A percentile compares a stretch with the other conserved stretches of the same genome.
These are phyloP conservation scores for Iguana delicatissima DNA, from an alignment of 2,797 vertebrate species.

Conservation along the genomic window DNA sequence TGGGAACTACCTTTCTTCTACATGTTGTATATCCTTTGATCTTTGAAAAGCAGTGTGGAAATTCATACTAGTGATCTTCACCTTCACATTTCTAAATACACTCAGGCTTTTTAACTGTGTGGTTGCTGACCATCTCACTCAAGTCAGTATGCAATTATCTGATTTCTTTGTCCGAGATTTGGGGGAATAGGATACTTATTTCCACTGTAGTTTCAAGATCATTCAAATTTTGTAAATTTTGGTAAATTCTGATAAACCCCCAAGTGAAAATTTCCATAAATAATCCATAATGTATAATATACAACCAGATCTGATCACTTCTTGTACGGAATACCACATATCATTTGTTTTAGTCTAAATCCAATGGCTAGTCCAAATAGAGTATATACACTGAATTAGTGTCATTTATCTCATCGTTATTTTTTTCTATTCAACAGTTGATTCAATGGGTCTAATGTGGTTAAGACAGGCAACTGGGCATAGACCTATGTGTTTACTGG, in stretches of 20 bases:
- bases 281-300: too few species aligned
- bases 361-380: too few species aligned
- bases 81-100: background rate
- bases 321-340: background rate
- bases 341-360: background rate
- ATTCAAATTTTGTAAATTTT: background rate
- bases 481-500: too few species aligned
- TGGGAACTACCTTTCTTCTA: constrained; percentile 7
- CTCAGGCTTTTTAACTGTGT: background rate
- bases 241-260: background rate
- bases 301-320: background rate
- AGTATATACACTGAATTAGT: too few species aligned
- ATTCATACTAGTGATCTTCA: background rate
- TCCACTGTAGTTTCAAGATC: background rate
- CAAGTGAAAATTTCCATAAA: background rate
- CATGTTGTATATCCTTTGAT: background rate
- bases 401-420: too few species aligned
- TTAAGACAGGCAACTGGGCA: too few species aligned
- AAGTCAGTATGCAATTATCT: background rate
- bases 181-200: background rate
- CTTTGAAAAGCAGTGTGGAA: background rate
- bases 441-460: too few species aligned
- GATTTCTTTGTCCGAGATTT: background rate
- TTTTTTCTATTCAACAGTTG: too few species aligned
- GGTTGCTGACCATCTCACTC: background rate